A percentile compares a stretch with the other conserved stretches of the same genome.
Evolutionary conservation across 2,113 vertebrate species (phyloP).

Genomic region (Aleadryas rufinucha): DNA sequence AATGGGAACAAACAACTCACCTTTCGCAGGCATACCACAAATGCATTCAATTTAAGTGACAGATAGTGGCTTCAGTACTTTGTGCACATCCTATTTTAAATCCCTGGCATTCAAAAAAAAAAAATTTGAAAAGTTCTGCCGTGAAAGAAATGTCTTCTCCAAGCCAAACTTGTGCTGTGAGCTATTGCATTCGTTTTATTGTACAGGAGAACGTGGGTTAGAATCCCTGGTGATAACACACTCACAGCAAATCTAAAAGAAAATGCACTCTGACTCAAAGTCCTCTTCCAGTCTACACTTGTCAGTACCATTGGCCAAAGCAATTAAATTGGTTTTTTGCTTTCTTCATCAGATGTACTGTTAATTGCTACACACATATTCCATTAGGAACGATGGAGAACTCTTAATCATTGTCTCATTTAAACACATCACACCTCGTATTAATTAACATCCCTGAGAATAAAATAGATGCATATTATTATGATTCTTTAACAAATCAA

Average conservation of each 20-base stretch:
- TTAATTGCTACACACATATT: neutral
- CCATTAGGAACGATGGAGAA: neutral
- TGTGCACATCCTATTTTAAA: neutral
- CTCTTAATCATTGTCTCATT: neutral
- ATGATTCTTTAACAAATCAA: neutral
- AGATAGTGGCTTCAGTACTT: neutral
- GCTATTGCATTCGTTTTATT: neutral
- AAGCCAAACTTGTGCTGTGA: neutral
- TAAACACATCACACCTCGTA: neutral
- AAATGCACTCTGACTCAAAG: neutral
- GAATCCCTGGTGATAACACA: neutral
- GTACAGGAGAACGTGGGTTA: neutral
- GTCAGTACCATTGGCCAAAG: neutral
- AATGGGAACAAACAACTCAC: neutral
- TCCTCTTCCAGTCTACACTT: neutral
- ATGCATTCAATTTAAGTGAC: neutral
- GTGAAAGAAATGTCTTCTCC: neutral
- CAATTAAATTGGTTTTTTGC: neutral
- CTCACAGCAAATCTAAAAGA: neutral
- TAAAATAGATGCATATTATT: neutral
- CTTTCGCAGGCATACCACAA: accelerated
- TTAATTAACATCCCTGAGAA: neutral
- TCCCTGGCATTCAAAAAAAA: neutral
- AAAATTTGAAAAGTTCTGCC: neutral
- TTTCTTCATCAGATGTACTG: neutral